Conservation (phyloP, 2,113 vertebrate species). For the Alces alces region DNA sequence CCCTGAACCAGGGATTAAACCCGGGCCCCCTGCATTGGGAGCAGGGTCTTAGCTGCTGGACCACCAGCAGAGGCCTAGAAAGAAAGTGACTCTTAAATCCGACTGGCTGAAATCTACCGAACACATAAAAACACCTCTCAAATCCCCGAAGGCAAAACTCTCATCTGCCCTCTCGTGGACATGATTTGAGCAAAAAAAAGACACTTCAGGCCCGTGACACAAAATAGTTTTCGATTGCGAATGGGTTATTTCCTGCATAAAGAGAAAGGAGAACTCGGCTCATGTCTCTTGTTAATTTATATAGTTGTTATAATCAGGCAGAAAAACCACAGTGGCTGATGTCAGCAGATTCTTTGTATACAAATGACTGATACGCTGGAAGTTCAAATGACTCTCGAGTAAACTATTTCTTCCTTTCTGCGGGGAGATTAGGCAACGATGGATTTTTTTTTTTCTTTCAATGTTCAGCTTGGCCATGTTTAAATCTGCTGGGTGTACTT, state of each 20-base stretch:
- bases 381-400: not conserved
- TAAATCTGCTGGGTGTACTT: not conserved
- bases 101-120: not conserved
- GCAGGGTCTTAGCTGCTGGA: not conserved
- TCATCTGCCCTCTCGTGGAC: slow-evolving; percentile 68
- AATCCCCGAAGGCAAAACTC: fast-evolving
- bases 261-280: not conserved
- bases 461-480: not conserved
- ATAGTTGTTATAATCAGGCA: not conserved
- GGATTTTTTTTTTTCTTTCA: not conserved
- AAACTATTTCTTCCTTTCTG: not conserved
- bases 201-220: fast-evolving
- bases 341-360: not conserved
- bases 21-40: not conserved
- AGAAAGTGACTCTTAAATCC: not conserved
- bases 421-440: not conserved
- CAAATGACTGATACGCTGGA: not conserved
- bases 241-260: not conserved
- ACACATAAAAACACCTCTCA: not conserved
- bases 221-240: not conserved
- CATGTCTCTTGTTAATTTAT: not conserved
- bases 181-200: not conserved
- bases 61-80: not conserved
- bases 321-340: not conserved
- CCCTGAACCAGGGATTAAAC: not conserved